These are phyloP conservation scores for Lamprologus lemairii DNA, from an alignment of 2,113 vertebrate genomes.

Conservation along the genomic window DNA sequence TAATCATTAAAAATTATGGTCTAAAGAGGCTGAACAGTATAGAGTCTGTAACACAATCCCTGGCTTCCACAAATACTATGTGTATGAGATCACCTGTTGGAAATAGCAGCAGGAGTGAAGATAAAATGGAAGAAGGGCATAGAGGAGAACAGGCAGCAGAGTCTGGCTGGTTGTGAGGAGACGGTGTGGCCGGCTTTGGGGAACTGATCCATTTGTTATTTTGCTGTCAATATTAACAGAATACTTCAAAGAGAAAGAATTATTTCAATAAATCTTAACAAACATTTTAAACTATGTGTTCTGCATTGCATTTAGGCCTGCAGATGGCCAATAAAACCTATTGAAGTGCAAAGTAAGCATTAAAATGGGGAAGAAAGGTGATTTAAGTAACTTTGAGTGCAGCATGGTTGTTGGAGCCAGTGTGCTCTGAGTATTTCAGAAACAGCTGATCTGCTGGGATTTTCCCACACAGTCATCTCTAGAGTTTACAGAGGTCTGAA, in stretches of 20 bases:
- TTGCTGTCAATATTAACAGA: not conserved
- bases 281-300: not conserved
- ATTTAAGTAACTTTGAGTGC: not conserved
- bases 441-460: not conserved
- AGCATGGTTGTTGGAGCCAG: not conserved
- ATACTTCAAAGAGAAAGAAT: not conserved
- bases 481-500: rapidly evolving
- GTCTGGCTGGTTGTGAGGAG: not conserved
- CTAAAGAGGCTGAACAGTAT: not conserved
- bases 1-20: not conserved
- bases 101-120: not conserved
- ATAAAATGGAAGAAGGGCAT: not conserved
- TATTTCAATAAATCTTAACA: not conserved
- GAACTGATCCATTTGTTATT: not conserved
- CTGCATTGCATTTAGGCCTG: not conserved
- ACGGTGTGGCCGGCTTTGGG: not conserved
- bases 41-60: not conserved
- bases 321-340: not conserved
- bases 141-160: not conserved
- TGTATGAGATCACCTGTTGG: not conserved
- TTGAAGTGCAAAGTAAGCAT: not conserved
- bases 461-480: not conserved
- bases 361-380: not conserved
- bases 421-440: not conserved
- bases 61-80: not conserved